A percentile compares a stretch with the other conserved stretches of the same genome.
Conservation (phyloP, 2,888 invertebrate species). For the Nebria brevicollis region DNA sequence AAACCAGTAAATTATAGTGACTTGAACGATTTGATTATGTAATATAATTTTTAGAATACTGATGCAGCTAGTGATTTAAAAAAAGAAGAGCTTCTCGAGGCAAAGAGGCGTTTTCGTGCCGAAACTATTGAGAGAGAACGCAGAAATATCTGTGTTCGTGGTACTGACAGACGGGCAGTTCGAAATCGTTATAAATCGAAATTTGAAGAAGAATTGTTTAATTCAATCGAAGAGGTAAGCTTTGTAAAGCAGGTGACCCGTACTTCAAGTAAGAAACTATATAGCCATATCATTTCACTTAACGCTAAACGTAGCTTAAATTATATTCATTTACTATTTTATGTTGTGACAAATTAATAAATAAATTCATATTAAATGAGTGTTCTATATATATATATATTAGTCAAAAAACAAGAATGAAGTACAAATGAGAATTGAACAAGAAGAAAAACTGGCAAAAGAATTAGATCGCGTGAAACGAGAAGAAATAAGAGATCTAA, state of each 20-base stretch:
- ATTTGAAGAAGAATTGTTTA: not conserved
- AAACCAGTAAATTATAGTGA: not conserved
- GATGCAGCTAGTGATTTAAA: not conserved
- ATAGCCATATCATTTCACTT: not conserved
- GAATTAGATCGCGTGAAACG: constrained; percentile 58
- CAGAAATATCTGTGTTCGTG: constrained; percentile 25
- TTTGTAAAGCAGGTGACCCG: not conserved
- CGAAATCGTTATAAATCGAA: not conserved
- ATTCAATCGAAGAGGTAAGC: not conserved
- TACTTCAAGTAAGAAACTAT: not conserved
- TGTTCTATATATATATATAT: not conserved
- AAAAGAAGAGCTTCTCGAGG: not conserved
- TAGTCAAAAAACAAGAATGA: constrained; percentile 8
- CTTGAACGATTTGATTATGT: not conserved
- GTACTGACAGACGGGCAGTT: not conserved
- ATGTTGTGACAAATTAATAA: too few species aligned
- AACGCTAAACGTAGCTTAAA: too few species aligned
- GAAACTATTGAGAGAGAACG: constrained; percentile 37
- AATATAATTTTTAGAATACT: not conserved
- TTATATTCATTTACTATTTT: too few species aligned
- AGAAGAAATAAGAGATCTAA: constrained; percentile 57
- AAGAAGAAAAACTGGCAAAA: constrained; percentile 56
- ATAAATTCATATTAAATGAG: not conserved
- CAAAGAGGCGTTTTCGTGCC: constrained; percentile 11
- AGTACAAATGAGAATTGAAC: constrained; percentile 30